Evolutionary conservation across 2,113 vertebrate species (phyloP), one percentile per base, ranked within the genome.

Genomic region (Urocitellus parryii): DNA sequence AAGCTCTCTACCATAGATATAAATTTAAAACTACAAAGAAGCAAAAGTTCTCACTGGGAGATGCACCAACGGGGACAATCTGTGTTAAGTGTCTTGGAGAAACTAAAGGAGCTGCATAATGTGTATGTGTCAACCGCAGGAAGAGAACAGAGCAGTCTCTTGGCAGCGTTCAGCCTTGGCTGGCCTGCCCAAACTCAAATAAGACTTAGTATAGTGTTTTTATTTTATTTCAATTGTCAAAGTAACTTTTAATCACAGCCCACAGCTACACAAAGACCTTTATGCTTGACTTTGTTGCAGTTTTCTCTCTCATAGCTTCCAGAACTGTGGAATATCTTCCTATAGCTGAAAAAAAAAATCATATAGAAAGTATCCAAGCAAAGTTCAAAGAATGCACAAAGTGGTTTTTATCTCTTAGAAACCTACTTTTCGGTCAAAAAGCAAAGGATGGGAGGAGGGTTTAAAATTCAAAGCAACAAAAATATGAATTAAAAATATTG

Each of bases 381-480:
- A 45, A 45, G 85, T 91, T 80, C 85, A 79, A 81, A 93, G 34
- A 93, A 94, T 84, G 5, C 16, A 84, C 58, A 34, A 90, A 85
- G 22, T 92, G 3, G 0, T 81, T 77, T 81, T 77, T 70, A 0
- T 72, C 70, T 87, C 74, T 90, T 63, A 82, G 70, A 37, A 42
- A 93, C 68, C 48, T 42, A 83, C 18, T 95, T 76, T 94, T 94
- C 80, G 29, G 72, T 63, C 17, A 34, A 77, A 82, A 94, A 63
- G 32, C 67, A 45, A 7, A 63, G 1, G 25, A 14, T 9, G 8
- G 20, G 29, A 51, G 25, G 4, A 25, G 8, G n/a, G 14, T 1
- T 93, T 88, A 88, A 92, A 84, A 94, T 80, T 6, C 39, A 94
- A 88, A 96, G 8, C 29, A 96, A 76, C 20, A 86, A 92, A 45